Percentiles rank a stretch among this genome's conserved stretches.
These are phyloP conservation scores for Montifringilla adamsi DNA, from an alignment of 2,113 vertebrate genomes.

Conservation along the genomic window DNA sequence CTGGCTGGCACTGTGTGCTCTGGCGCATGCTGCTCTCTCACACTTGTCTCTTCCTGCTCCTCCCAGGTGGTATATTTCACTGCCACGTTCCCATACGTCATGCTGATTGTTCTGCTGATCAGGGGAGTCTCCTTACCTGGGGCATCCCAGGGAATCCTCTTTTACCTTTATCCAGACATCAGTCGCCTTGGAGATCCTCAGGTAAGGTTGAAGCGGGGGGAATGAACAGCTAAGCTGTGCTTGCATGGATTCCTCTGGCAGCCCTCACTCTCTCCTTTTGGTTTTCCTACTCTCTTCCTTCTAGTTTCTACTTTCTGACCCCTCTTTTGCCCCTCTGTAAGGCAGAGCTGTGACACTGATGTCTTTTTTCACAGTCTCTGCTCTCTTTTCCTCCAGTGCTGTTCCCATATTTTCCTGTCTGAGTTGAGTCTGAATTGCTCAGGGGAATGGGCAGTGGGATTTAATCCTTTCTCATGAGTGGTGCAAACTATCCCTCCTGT, in stretches of 20 bases:
- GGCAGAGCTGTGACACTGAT: not conserved
- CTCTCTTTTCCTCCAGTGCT: not conserved
- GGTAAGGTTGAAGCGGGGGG: conserved; percentile 68
- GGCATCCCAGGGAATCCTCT: conserved; percentile 85
- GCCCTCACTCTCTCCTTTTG: not conserved
- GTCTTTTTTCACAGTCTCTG: not conserved
- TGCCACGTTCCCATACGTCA: conserved; percentile 91
- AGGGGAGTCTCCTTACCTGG: conserved; percentile 88
- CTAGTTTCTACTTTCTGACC: not conserved
- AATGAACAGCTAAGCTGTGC: not conserved
- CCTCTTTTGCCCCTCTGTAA: not conserved
- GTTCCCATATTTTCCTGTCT: not conserved
- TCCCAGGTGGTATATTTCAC: conserved; percentile 92
- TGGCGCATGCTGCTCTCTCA: not conserved
- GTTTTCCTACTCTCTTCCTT: not conserved
- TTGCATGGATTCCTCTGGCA: not conserved
- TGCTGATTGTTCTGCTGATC: conserved; percentile 88
- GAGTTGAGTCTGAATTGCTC: not conserved
- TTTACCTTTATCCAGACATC: conserved; percentile 91
- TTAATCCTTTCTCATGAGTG: not conserved
- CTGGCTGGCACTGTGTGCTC: fast-evolving
- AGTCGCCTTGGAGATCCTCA: conserved; percentile 87
- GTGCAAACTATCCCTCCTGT: fast-evolving
- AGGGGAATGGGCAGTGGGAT: not conserved
- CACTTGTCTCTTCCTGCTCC: not conserved